Percentiles rank a stretch among this genome's conserved stretches.
Evolutionary conservation across 2,113 vertebrate species (phyloP).

Genomic region (Aegotheles bennettii): DNA sequence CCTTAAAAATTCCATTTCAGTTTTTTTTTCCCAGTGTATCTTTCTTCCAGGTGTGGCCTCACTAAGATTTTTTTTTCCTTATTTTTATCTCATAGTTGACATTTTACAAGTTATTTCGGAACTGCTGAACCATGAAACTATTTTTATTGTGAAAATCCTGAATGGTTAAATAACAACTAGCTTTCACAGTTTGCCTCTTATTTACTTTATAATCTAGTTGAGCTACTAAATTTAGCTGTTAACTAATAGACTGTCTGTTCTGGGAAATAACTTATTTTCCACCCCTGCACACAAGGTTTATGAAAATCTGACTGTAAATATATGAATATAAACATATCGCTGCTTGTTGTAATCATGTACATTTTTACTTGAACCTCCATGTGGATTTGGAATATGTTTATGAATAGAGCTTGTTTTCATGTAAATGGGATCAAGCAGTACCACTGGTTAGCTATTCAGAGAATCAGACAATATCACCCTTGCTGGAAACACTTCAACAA

Average conservation of each 20-base stretch:
- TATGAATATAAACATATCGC: conserved; percentile 74
- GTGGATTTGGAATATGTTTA: conserved; percentile 70
- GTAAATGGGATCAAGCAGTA: conserved; percentile 76
- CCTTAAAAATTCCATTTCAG: conserved; percentile 33
- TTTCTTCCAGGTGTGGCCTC: conserved; percentile 24
- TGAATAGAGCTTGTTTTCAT: conserved; percentile 78
- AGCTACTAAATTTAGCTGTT: conserved; percentile 69
- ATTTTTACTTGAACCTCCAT: conserved; percentile 71
- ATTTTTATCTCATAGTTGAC: conserved; percentile 60
- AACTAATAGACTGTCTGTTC: conserved; percentile 67
- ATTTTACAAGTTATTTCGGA: conserved; percentile 68
- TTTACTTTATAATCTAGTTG: conserved; percentile 73
- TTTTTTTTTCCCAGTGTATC: conserved; percentile 29
- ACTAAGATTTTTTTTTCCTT: conserved; percentile 10
- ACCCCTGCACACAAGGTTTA: conserved; percentile 58
- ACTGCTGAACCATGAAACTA: conserved; percentile 67
- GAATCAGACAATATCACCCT: conserved; percentile 72
- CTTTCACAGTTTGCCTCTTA: conserved; percentile 63
- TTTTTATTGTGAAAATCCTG: conserved; percentile 71
- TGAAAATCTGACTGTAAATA: conserved; percentile 75
- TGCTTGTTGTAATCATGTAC: conserved; percentile 67
- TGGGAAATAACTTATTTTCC: conserved; percentile 70
- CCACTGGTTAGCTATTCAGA: conserved; percentile 72
- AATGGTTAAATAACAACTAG: conserved; percentile 67
- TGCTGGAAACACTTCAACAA: conserved; percentile 65